Evolutionary conservation across 1,140 invertebrate species (phyloP), one percentile per base, ranked within the genome.

Genomic region (Panagrolaimus sp.): DNA sequence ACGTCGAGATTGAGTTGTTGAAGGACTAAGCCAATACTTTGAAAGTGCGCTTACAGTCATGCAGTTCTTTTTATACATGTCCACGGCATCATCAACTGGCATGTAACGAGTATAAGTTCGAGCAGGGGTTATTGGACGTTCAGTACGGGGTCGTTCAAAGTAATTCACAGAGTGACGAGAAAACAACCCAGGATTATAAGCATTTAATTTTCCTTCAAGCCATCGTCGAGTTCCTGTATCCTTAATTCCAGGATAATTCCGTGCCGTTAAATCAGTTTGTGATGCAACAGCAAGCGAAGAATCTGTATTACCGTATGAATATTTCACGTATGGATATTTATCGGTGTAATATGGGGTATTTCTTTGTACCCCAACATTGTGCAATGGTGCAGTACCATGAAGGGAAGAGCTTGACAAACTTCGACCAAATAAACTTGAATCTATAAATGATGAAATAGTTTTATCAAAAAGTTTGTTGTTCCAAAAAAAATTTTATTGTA

Each of bases 311-410:
- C 73, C 73, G 48, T 74, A 74, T 32, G 67, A 70, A 47, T 74
- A 74, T 21, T 73, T 46, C 63, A 74, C 73, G 64, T 74, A 74
- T 21, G 73, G 73, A 55, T 75, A 74, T 43, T 75, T 75, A 38
- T 74, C 73, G 12, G 73, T 70, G 48, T 74, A 74, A 32, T 74
- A 73, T 9, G 73, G 73, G 24, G 73, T 75, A 24, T 43, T 45
- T 44, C 73, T 43, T 58, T 74, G 72, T 12, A 74, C 73, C 21
- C 66, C 73, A 47, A 74, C 63, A 32, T 55, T 74, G 21, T 62
- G 52, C 43, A 74, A 75, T 14, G 73, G 73, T 4, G 73, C 45
- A 12, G 68, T 65, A 28, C 52, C 38, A 44, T 75, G 62, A n/a
- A 74, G 73, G n/a, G 73, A 73, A 28, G 70, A 45, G 15, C 73